Evolutionary conservation across 2,888 invertebrate species (phyloP), one percentile per base, ranked within the genome.

Genomic region (Hydrotaea diabolus): DNA sequence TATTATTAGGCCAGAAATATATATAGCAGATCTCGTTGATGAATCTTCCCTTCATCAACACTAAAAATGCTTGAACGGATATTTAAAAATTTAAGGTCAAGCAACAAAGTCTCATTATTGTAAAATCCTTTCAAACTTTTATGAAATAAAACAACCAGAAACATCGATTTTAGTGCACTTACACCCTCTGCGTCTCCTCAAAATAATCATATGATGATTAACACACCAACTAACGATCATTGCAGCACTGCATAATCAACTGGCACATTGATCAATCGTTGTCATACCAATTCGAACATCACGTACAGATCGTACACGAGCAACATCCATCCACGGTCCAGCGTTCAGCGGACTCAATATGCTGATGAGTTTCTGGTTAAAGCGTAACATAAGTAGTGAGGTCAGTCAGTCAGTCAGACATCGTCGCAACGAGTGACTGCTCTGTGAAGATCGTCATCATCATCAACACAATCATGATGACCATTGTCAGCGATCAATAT

Each of bases 341-440:
- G 46, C 15, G 8, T 3, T 8, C 36, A 36, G 17, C 53, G 49
- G 8, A 46, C 46, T 15, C 46, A 31, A 59, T 31, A 53, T 53
- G 57, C 87, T 91, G 91, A 91, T 91, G 91, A 91, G 91, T 90
- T 90, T 91, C 91, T 91, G 89, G 89, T 91, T 91, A 91, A 90
- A 90, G 89, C 91, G 90, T 91, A 91, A 92, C 90, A 92, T 90
- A 91, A 92, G 91, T 91, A 92, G 92, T 92, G 87, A 89, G 92
- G 92, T 92, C 91, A 91, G 86, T 85, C 43, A 57, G 73, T n/a
- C n/a, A 55, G 57, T 31, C 31, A 59, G 73, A 73, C 43, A 66
- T 17, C 66, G 43, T 43, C 66, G 17, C 66, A 69, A 43, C 23
- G 39, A 23, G 46, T 26, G 31, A 23, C 23, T 36, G 57, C 21